Evolutionary conservation across 2,113 vertebrate species (phyloP).

Genomic region (Ictalurus punctatus): DNA sequence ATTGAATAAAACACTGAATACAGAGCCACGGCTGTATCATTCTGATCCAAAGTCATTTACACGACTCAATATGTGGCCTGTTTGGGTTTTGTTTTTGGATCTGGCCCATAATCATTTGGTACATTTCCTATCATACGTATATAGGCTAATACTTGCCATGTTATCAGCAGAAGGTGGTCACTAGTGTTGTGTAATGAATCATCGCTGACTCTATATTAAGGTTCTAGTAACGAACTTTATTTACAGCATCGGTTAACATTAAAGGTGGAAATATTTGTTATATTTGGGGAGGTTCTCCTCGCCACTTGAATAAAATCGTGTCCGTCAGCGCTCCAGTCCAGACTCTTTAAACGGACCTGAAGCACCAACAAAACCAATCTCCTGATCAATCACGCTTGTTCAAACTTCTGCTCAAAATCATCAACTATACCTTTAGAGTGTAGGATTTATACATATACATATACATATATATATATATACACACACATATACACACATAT

Average conservation of each 20-base stretch:
- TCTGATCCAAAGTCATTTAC: not conserved
- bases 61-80: not conserved
- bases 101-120: not conserved
- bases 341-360: not conserved
- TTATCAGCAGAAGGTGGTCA: conserved; percentile 14
- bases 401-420: not conserved
- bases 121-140: not conserved
- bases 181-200: not conserved
- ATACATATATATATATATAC: not conserved
- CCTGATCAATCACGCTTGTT: not conserved
- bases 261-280: not conserved
- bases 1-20: not conserved
- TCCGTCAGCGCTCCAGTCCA: not conserved
- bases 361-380: not conserved
- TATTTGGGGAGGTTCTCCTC: not conserved
- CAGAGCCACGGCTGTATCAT: not conserved
- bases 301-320: not conserved
- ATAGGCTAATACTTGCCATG: no score
- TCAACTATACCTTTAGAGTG: not conserved
- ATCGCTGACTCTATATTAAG: not conserved
- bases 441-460: not conserved
- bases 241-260: not conserved
- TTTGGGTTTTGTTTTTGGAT: not conserved
- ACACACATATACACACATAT: no score
- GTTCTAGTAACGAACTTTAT: not conserved